phyloP scores from a whole-genome alignment of 2,113 vertebrate genomes.

The Apteryx owenii region DNA sequence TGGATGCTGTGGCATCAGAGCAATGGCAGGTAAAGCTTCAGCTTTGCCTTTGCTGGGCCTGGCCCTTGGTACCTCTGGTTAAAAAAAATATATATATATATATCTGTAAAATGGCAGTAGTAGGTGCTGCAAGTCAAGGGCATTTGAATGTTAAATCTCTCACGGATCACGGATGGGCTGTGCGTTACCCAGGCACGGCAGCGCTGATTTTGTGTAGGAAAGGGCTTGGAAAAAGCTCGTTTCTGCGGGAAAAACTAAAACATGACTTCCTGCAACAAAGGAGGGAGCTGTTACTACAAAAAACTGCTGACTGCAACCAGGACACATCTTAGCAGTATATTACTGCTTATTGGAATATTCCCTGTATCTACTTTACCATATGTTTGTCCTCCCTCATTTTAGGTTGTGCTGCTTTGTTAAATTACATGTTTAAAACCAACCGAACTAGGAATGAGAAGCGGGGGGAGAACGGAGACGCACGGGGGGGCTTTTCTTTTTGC shows the following conservation, averaged over 20 bases:
- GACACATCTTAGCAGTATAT: background rate
- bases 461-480: background rate
- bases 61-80: background rate
- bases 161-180: background rate
- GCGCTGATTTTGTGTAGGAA: background rate
- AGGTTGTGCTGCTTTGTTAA: background rate
- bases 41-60: background rate
- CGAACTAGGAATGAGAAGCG: background rate
- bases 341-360: constrained; percentile 28
- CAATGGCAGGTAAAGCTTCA: background rate
- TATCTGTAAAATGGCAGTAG: background rate
- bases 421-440: background rate
- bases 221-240: background rate
- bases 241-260: background rate
- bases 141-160: background rate
- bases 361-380: constrained; percentile 21
- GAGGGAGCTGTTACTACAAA: background rate
- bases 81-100: too few relatives aligned
- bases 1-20: too few relatives aligned
- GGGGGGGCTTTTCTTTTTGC: background rate
- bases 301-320: constrained; percentile 23
- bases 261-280: constrained; percentile 5
- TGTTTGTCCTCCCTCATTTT: constrained; percentile 7
- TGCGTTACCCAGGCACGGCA: background rate
- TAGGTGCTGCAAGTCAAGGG: constrained; percentile 23